These are phyloP conservation scores for Syngnathus scovelli DNA, from an alignment of 2,113 vertebrate species.

Conservation along the genomic window DNA sequence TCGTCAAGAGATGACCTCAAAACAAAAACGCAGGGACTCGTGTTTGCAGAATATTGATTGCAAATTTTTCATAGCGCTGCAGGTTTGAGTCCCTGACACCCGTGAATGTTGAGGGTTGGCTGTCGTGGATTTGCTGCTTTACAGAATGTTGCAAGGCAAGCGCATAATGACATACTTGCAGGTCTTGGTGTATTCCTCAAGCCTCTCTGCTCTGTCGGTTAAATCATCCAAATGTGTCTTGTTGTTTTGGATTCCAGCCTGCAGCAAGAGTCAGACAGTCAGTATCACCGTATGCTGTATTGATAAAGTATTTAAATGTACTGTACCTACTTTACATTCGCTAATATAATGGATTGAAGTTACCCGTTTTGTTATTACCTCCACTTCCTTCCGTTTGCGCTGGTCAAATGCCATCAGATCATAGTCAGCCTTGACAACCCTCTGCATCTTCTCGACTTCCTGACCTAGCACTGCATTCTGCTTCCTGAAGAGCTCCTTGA, in stretches of 20 bases:
- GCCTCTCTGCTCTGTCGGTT: conserved; percentile 73
- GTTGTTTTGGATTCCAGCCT: conserved; percentile 78
- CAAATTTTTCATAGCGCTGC: too few relatives aligned
- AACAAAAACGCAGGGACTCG: not conserved
- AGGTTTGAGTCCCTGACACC: too few relatives aligned
- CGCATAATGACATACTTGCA: conserved; percentile 73
- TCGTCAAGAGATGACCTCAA: conserved; percentile 74
- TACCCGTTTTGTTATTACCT: conserved; percentile 67
- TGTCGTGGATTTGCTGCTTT: not conserved
- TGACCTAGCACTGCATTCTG: conserved; percentile 76
- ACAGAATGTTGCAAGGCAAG: not conserved
- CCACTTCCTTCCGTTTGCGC: conserved; percentile 75
- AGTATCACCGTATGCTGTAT: not conserved
- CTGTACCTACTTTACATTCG: not conserved
- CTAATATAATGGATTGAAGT: not conserved
- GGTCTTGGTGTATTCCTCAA: conserved; percentile 79
- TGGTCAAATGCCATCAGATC: conserved; percentile 79
- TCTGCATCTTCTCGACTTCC: conserved; percentile 77
- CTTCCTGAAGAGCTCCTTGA: conserved; percentile 80
- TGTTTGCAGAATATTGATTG: not conserved
- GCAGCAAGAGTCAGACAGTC: not conserved
- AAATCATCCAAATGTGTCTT: conserved; percentile 78
- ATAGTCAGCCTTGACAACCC: conserved; percentile 78
- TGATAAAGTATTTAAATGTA: too few relatives aligned
- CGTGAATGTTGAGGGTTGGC: too few relatives aligned